These are phyloP conservation scores for Phoxinus phoxinus DNA, from an alignment of 2,113 vertebrate genomes.

Conservation along the genomic window DNA sequence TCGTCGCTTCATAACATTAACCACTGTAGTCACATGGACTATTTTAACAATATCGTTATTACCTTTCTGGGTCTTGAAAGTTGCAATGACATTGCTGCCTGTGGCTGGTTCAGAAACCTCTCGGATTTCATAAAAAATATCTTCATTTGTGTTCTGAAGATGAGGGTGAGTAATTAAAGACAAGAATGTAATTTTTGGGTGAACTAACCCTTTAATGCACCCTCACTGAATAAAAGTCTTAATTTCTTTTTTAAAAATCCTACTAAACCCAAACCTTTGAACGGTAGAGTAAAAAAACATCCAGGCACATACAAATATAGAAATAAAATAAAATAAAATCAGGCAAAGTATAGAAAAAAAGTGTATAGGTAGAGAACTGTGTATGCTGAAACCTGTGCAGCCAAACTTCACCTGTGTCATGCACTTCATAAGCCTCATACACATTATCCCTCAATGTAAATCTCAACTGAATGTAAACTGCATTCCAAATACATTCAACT, in stretches of 20 bases:
- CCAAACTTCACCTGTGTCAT: conserved; percentile 20
- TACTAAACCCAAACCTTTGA: conserved; percentile 10
- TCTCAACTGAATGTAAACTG: background rate
- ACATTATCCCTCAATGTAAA: background rate
- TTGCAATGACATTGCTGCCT: too few relatives aligned
- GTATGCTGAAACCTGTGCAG: conserved; percentile 21
- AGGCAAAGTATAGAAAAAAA: conserved; percentile 3
- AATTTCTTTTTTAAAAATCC: background rate
- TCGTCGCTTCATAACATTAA: too few relatives aligned
- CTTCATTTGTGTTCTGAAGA: too few relatives aligned
- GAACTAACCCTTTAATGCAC: too few relatives aligned
- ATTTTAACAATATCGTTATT: too few relatives aligned
- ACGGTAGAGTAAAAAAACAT: background rate
- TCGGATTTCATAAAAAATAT: too few relatives aligned
- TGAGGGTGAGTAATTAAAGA: too few relatives aligned
- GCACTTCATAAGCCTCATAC: conserved; percentile 16
- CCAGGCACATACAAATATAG: background rate
- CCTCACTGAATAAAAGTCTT: background rate
- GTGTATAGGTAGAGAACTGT: background rate
- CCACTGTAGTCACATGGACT: too few relatives aligned
- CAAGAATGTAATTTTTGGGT: too few relatives aligned
- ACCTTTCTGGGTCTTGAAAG: too few relatives aligned
- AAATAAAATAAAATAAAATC: background rate
- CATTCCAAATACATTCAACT: conserved; percentile 11
- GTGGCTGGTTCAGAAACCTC: too few relatives aligned